Evolutionary conservation across 1,140 invertebrate species (phyloP).

Genomic region (Wiebesia pumilae): DNA sequence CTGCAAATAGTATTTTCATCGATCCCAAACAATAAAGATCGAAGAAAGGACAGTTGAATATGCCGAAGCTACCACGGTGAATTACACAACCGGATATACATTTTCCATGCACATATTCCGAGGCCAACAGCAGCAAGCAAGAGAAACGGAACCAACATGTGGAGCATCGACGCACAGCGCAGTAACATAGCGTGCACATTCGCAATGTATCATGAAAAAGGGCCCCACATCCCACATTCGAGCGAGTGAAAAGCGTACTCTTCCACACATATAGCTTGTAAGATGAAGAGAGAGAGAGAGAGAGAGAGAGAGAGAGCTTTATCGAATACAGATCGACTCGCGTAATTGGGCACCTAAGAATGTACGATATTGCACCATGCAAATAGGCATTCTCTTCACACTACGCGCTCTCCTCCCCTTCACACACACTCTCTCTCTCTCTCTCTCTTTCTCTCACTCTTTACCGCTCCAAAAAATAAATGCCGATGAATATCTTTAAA

Average conservation of each 20-base stretch:
- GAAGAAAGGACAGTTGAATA: not conserved
- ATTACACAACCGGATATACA: slow-evolving; percentile 41
- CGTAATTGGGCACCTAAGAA: slow-evolving; percentile 75
- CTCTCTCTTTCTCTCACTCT: not conserved
- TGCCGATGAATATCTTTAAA: slow-evolving; percentile 45
- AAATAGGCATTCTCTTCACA: slow-evolving; percentile 67
- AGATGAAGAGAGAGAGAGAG: not conserved
- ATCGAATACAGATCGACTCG: slow-evolving; percentile 72
- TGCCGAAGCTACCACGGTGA: not conserved
- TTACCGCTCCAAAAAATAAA: slow-evolving; percentile 43
- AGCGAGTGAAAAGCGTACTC: slow-evolving; percentile 63
- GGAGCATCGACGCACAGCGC: slow-evolving; percentile 58
- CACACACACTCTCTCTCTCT: not conserved
- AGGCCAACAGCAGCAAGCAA: not conserved
- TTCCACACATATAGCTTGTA: not conserved
- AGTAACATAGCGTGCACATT: slow-evolving; percentile 67
- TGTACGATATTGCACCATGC: slow-evolving; percentile 74
- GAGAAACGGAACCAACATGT: slow-evolving; percentile 58
- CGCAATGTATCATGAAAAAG: slow-evolving; percentile 72
- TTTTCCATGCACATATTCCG: slow-evolving; percentile 48
- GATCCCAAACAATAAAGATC: not conserved
- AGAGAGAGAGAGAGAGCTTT: slow-evolving; percentile 56
- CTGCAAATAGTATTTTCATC: not conserved
- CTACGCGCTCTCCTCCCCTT: not conserved
- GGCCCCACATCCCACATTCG: slow-evolving; percentile 50